Conservation (phyloP, 1,140 invertebrate genomes). For the Bombus sibiricus region DNA sequence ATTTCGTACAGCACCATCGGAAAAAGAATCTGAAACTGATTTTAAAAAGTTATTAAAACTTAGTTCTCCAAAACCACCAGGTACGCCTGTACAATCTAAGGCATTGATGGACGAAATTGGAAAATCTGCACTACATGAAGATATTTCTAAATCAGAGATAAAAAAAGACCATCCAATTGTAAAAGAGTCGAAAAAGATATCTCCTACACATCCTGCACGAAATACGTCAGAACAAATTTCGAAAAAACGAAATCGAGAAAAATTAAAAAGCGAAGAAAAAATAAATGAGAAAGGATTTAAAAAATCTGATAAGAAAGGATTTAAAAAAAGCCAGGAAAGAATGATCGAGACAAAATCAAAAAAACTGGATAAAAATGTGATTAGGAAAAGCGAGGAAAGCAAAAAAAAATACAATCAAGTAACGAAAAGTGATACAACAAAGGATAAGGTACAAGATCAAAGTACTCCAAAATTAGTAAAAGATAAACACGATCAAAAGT, state of each 20-base stretch:
- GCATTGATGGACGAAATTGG: neutral
- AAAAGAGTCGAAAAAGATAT: neutral
- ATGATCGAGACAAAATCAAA: neutral
- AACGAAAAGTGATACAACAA: neutral
- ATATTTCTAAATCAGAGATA: neutral
- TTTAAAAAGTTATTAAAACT: slow-evolving; percentile 60
- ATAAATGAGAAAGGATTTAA: neutral
- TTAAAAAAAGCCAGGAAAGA: neutral
- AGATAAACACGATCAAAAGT: neutral
- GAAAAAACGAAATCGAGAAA: neutral
- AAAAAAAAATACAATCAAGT: neutral
- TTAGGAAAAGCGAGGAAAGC: neutral
- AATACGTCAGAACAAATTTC: neutral
- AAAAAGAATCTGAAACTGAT: slow-evolving; percentile 43
- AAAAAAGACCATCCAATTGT: neutral
- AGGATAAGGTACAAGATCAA: neutral
- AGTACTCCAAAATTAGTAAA: neutral
- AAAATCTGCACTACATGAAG: neutral
- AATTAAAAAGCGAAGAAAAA: neutral
- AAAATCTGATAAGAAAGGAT: neutral
- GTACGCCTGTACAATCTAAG: neutral
- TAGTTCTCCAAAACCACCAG: slow-evolving; percentile 26
- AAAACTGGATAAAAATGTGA: neutral
- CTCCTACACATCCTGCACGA: neutral
- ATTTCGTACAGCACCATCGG: slow-evolving; percentile 56